Conservation (phyloP, 2,797 vertebrate genomes). For the Pseudochirops corinnae region DNA sequence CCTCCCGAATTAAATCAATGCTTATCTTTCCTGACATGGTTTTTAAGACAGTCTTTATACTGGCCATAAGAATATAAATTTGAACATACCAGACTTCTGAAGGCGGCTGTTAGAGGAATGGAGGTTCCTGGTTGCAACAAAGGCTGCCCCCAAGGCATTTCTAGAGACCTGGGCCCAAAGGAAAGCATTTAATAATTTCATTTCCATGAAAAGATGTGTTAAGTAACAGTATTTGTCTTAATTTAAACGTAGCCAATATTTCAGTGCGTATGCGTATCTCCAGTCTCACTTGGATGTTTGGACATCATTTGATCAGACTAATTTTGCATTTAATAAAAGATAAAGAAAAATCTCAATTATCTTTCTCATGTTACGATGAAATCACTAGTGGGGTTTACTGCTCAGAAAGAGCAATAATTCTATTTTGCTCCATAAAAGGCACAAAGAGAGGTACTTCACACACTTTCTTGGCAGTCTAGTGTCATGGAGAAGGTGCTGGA, state of each 20-base stretch:
- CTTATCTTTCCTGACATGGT: background rate
- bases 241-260: background rate
- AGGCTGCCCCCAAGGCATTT: slow-evolving; percentile 90
- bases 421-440: background rate
- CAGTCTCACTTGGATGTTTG: background rate
- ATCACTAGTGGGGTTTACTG: background rate
- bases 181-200: slow-evolving; percentile 10
- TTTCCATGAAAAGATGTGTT: slow-evolving; percentile 3
- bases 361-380: background rate
- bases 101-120: slow-evolving; percentile 90
- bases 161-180: slow-evolving; percentile 89
- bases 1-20: background rate
- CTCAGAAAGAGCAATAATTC: background rate
- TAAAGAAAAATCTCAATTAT: no score
- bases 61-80: background rate
- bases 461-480: no score
- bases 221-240: slow-evolving; percentile 41
- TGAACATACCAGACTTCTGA: slow-evolving; percentile 93
- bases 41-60: background rate
- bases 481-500: background rate
- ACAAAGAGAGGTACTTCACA: background rate
- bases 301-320: background rate
- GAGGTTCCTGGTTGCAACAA: slow-evolving; percentile 93
- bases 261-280: background rate
- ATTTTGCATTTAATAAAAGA: background rate